Base-by-base conservation (phyloP, 2,113 vertebrate genomes). In the Odocoileus virginianus region DNA sequence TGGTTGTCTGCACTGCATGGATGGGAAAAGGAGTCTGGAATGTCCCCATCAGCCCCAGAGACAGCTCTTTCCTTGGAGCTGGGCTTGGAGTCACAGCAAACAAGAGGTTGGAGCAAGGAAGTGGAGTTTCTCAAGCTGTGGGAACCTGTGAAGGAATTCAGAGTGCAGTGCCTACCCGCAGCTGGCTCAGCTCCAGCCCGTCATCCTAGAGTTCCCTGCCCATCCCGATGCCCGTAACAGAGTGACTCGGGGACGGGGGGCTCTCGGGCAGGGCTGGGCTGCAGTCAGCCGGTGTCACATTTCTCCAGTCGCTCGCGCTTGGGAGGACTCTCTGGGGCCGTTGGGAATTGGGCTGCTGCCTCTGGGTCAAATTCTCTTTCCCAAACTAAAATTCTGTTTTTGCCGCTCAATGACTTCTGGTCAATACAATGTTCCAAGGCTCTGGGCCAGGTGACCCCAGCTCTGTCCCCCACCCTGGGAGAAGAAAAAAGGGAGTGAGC, bases 351-450 rank as follows among this genome's bases (percentile, higher is more conserved):
- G 85, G 17, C 83, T 47, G 40, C 92, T 87, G 96, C 82, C 91
- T 82, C 91, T 36, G 82, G 54, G 76, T 97, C 87, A 95, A 45
- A 57, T 95, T 95, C 76, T 97, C 97, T 98, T 98, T 98, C 93
- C 97, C 97, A 94, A 87, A 87, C 94, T 97, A 94, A 96, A 97
- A 93, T 96, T 76, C 92, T 96, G 91, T 98, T 98, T 98, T 95
- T 98, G 98, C 97, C 96, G 97, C 83, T 98, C 98, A 97, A 76
- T 84, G 74, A 96, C 67, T 98, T 97, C 87, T 98, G 84, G 96
- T 98, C 97, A 98, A 98, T 97, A 98, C 12, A 97, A 7, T 89
- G 96, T 99, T 98, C 98, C 95, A 36, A 92, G 94, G 86, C 97
- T 93, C 82, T 60, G 60, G 57, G 97, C 95, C 96, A 82, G 12